Percentiles rank a stretch among this genome's conserved stretches.
Evolutionary conservation across 2,797 vertebrate genomes (phyloP).

Genomic region (Crocodylus rhombifer): DNA sequence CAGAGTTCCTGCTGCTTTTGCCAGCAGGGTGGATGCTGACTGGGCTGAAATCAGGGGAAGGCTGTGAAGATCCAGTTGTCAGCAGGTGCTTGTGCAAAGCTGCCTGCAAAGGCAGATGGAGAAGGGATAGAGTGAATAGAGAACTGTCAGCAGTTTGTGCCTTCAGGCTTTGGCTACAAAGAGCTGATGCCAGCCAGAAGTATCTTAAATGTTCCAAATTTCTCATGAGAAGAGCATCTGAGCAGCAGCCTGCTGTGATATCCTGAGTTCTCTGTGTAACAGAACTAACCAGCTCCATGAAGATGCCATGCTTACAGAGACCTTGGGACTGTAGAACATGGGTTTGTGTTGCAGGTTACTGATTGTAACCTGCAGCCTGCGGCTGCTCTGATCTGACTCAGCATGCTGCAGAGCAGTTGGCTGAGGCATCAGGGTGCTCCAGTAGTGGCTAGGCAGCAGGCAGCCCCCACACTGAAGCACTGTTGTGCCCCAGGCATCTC

Average conservation of each 20-base stretch:
- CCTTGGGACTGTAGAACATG: neutral
- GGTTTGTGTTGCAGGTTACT: neutral
- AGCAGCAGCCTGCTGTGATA: neutral
- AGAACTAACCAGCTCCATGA: neutral
- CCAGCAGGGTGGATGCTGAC: neutral
- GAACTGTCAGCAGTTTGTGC: neutral
- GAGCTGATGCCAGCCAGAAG: neutral
- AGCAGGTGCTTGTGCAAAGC: neutral
- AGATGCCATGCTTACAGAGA: fast-evolving
- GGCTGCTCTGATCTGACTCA: too few relatives aligned
- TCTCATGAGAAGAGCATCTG: too few relatives aligned
- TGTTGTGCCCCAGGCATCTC: too few relatives aligned
- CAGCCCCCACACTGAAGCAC: too few relatives aligned
- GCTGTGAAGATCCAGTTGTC: neutral
- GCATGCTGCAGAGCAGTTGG: too few relatives aligned
- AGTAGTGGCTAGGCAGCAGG: too few relatives aligned
- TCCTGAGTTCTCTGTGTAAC: neutral
- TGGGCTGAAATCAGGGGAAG: neutral
- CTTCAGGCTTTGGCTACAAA: too few relatives aligned
- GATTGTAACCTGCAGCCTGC: neutral
- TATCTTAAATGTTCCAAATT: neutral
- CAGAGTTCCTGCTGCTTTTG: neutral
- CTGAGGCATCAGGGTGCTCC: too few relatives aligned
- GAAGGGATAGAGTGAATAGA: too few relatives aligned
- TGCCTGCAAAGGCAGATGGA: neutral